Base-by-base conservation (phyloP, 2,797 vertebrate genomes). In the Capromys pilorides region DNA sequence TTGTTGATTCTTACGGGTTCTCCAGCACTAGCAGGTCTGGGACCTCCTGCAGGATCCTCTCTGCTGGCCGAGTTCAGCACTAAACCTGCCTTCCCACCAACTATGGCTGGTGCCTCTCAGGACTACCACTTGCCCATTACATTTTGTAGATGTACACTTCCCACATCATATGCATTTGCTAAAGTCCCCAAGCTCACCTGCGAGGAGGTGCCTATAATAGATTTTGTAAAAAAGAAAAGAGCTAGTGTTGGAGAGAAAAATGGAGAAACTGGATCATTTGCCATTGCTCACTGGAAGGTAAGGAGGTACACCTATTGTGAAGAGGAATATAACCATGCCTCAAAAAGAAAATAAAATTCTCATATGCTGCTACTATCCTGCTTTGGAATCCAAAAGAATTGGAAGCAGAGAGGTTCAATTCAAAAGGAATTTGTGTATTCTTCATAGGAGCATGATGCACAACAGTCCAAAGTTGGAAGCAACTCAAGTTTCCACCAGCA, bases 371-470 rank as follows among this genome's bases (percentile, higher is more conserved):
- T 61, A 57, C 11, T 41, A 80, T 66, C 83, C 73, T 19, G 26
- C 36, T 41, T 80, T 45, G 45, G 49, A 39, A 84, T 61, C 39
- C 1, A 6, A 82, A 62, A 96, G 71, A 91, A 61, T 3, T 78
- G 41, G 54, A 94, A 95, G 41, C 61, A 94, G 82, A 94, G 82
- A 18, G 39, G 88, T 81, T 92, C 89, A 49, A 79, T 77, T 91
- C 86, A 49, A 75, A 77, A 83, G 59, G 13, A 45, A 51, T 92
- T 49, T 84, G 33, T 41, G 22, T 11, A 77, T 4, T 49, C 6
- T 90, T 89, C 84, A 82, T 11, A 77, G 77, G 16, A 62, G 24
- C 79, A 1, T 75, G 51, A 61, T 33, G 83, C 57, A 75, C 31
- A 75, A n/a, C 9, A 83, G 75, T 45, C 54, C 54, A 83, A 89